Percentiles rank a stretch among this genome's conserved stretches.
Evolutionary conservation across 2,113 vertebrate species (phyloP).

Genomic region (Gymnogyps californianus): DNA sequence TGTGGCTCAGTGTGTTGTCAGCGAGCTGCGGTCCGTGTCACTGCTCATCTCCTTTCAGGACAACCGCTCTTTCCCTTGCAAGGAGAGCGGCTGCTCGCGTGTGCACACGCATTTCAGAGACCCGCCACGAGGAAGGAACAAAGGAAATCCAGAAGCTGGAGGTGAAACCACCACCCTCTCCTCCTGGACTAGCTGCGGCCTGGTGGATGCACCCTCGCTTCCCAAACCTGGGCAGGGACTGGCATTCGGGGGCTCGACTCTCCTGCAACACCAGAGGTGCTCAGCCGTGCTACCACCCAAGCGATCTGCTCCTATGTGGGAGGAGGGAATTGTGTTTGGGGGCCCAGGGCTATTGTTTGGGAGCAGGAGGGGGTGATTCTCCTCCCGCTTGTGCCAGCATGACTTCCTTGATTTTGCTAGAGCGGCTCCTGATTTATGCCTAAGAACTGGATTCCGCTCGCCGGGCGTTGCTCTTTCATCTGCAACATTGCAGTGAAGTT

Average conservation of each 20-base stretch:
- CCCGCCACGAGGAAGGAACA: neutral
- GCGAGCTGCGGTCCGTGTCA: neutral
- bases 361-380: conserved; percentile 2
- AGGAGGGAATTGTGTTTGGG: neutral
- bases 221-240: neutral
- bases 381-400: neutral
- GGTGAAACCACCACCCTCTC: neutral
- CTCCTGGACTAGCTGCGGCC: neutral
- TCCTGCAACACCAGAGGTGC: fast-evolving
- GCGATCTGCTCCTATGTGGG: neutral
- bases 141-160: neutral
- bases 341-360: neutral
- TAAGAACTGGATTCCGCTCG: neutral
- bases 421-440: neutral
- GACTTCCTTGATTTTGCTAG: neutral
- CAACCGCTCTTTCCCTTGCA: neutral
- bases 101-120: neutral
- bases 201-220: fast-evolving
- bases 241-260: fast-evolving
- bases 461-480: conserved; percentile 15
- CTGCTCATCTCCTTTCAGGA: neutral
- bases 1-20: conserved; percentile 1
- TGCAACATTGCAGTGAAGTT: neutral
- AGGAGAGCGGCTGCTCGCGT: fast-evolving
- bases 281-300: neutral